Base-by-base conservation (phyloP, 2,888 invertebrate species). In the Agriopis aurantiaria region DNA sequence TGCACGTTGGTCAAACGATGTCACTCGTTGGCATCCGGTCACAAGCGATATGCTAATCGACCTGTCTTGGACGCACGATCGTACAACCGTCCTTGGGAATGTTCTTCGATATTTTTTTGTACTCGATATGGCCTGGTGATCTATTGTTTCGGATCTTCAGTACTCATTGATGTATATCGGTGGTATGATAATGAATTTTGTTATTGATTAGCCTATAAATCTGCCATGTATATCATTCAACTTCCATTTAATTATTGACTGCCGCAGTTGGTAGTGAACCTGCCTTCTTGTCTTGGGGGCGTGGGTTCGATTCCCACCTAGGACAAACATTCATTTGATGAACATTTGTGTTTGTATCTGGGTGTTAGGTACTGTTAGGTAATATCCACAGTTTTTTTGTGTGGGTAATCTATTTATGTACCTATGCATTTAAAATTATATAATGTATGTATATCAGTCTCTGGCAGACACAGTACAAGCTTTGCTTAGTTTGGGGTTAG, bases 11-110 rank as follows among this genome's bases (percentile, higher is more conserved):
- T 82, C 85, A 81, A 84, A 83, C 82, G 83, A 82, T 86, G 86
- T 83, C 87, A 87, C 84, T 87, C 85, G 82, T 83, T 82, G 79
- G 81, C 87, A 89, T 92, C 92, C 92, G 91, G 91, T 84, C 89
- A 80, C 84, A 85, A 84, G 82, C 77, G 72, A 84, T 88, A 92
- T 93, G 91, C 87, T 88, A 92, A 92, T 91, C 81, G 57, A 81
- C 84, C 85, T 85, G 83, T 82, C 85, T 86, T 83, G 80, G 82
- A 83, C 80, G 77, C 78, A 82, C 83, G 81, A 80, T 82, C 80
- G 85, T 83, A 82, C 85, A 79, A 80, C 80, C 85, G 88, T 84
- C 88, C 89, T 89, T 89, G 90, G 81, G 80, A 83, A 82, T 82
- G 80, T 80, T 80, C 79, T 77, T 80, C 75, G 63, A 72, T 80